phyloP scores from a whole-genome alignment of 2,888 invertebrate genomes.

The Nomada flava region DNA sequence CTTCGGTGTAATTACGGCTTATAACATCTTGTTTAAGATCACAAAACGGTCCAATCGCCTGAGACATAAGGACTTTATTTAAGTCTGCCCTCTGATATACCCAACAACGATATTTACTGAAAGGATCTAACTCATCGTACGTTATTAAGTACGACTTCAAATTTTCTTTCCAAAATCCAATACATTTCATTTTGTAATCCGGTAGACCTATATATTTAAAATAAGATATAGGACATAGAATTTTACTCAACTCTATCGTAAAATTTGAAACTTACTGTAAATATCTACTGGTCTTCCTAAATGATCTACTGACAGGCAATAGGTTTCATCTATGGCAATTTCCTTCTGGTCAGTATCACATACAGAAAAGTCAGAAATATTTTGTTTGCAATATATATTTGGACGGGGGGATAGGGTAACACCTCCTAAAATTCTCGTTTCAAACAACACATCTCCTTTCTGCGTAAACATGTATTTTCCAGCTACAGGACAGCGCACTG shows the following conservation, averaged over 20 bases:
- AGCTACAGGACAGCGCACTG: conserved; percentile 97
- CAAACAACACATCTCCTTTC: conserved; percentile 94
- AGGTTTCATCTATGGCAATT: conserved; percentile 96
- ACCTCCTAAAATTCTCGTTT: conserved; percentile 97
- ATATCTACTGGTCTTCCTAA: conserved; percentile 97
- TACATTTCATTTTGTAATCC: conserved; percentile 98
- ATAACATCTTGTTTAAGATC: conserved; percentile 95
- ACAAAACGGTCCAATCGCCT: conserved; percentile 96
- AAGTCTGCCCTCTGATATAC: conserved; percentile 98
- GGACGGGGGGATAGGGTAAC: conserved; percentile 97
- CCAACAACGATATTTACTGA: conserved; percentile 98
- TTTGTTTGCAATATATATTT: conserved; percentile 95
- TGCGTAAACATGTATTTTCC: conserved; percentile 98
- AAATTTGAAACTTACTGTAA: conserved; percentile 87
- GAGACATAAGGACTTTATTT: conserved; percentile 93
- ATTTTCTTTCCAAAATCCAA: conserved; percentile 99
- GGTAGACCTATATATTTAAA: conserved; percentile 88
- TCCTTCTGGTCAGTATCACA: conserved; percentile 98
- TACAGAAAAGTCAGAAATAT: conserved; percentile 97
- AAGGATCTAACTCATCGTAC: conserved; percentile 97
- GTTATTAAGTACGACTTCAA: conserved; percentile 98
- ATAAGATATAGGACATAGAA: not conserved
- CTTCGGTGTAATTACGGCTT: conserved; percentile 95
- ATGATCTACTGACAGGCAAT: conserved; percentile 98
- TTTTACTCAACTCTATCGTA: not conserved